Base-by-base conservation (phyloP, 2,113 vertebrate species). In the Ictalurus furcatus region DNA sequence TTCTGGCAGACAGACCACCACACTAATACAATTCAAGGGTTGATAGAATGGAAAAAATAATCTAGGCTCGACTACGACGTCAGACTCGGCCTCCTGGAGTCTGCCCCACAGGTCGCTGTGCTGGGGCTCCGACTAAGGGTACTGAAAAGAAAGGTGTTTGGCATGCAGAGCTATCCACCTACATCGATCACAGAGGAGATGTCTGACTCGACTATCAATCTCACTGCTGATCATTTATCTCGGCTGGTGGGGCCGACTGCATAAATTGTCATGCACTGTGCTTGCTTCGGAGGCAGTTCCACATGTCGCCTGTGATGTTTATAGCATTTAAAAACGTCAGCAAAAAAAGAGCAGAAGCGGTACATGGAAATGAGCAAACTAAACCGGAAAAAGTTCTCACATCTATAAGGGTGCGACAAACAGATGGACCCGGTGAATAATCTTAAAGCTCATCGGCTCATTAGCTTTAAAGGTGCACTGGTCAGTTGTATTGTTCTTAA, bases 1-100 rank as follows among this genome's bases (percentile, higher is more conserved):
- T 81, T 82, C 73, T 91, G 88, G 67, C 90, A 90, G 71, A 59
- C 28, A 37, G 87, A 90, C 67, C 85, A 65, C 56, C 79, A 40
- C 82, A 71, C 44, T 87, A 90, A 87, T 87, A 88, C 78, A 85
- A 88, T 89, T 87, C 87, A 89, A 87, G 69, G 12, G 67, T 56
- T 40, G n/a, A 88, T 74, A 88, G 87, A 88, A 86, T 65, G 54
- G 54, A 67, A 91, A 82, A 82, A 88, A 86, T 84, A 63, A 86
- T 88, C 88, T 84, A 85, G 28, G 37, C 69, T 65, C 30, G 56
- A 59, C 61, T 63, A 80, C 14, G 84, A 88, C 59, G 79, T 90
- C 84, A 69, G 56, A 58, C 87, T 48, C 44, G 69, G 79, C 56
- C 54, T 89, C 56, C 23, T 56, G 65, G 30, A 87, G 58, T 34